phyloP scores from a whole-genome alignment of 2,888 invertebrate species.

The Rosalia funebris region DNA sequence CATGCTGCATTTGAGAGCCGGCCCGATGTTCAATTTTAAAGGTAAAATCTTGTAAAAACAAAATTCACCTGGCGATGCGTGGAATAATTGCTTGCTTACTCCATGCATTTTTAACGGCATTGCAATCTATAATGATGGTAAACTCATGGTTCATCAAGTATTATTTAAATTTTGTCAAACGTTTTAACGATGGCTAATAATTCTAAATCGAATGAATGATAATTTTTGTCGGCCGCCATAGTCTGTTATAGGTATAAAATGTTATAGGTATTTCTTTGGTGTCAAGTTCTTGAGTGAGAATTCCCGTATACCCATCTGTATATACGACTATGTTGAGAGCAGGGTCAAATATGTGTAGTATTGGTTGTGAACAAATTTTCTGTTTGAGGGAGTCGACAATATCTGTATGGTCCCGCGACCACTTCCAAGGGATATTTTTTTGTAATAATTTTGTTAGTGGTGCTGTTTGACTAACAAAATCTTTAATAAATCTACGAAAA shows the following conservation, averaged over 20 bases:
- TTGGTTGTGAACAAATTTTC: conserved; percentile 28
- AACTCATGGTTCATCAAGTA: conserved; percentile 30
- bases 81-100: conserved; percentile 12
- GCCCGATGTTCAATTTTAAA: conserved; percentile 34
- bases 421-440: conserved; percentile 21
- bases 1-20: conserved; percentile 50
- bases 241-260: conserved; percentile 40
- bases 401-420: conserved; percentile 8
- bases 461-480: conserved; percentile 20
- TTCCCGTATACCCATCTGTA: conserved; percentile 36
- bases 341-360: conserved; percentile 31
- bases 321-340: conserved; percentile 27
- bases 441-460: conserved; percentile 27
- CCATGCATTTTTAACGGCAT: conserved; percentile 18
- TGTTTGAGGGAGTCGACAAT: conserved; percentile 28
- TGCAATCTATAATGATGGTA: conserved; percentile 31
- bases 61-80: conserved; percentile 34
- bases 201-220: conserved; percentile 33
- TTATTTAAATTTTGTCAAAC: conserved; percentile 26
- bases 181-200: conserved; percentile 27
- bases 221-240: conserved; percentile 20
- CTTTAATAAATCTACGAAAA: conserved; percentile 29
- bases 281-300: conserved; percentile 29
- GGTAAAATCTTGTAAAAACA: conserved; percentile 36
- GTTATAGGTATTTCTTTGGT: conserved; percentile 29